A percentile compares a stretch with the other conserved stretches of the same genome.
These are phyloP conservation scores for Enteromius unitaeniatus DNA, from an alignment of 2,797 vertebrate genomes.

Conservation along the genomic window DNA sequence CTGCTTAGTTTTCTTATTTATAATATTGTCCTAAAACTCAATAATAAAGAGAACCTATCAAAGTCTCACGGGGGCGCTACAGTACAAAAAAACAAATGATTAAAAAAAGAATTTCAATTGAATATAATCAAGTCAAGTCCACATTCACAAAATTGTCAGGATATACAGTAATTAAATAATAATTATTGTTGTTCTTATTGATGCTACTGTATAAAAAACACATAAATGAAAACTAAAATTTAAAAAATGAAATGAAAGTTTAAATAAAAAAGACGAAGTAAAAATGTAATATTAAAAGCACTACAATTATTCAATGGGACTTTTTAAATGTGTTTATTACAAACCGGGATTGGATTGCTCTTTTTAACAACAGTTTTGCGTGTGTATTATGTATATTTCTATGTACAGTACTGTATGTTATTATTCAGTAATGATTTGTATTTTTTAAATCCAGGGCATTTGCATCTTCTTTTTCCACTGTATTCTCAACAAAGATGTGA, in stretches of 20 bases:
- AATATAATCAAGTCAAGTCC: not conserved
- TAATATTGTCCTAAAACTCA: no score
- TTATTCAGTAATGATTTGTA: not conserved
- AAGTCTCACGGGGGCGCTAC: no score
- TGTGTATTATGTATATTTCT: not conserved
- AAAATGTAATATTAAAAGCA: not conserved
- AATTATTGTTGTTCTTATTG: not conserved
- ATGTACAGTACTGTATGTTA: no score
- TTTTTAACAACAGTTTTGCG: not conserved
- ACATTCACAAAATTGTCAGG: not conserved
- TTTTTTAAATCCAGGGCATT: slow-evolving; percentile 75
- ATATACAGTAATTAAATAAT: not conserved
- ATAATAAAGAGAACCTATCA: no score
- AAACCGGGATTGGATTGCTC: not conserved
- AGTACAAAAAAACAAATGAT: not conserved
- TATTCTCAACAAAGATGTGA: slow-evolving; percentile 84
- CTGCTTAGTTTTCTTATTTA: no score
- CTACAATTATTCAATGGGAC: not conserved
- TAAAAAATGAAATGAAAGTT: not conserved
- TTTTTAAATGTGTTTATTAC: not conserved
- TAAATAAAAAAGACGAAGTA: not conserved
- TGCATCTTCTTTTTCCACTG: slow-evolving; percentile 88
- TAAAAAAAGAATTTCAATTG: no score
- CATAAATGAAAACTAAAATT: not conserved
- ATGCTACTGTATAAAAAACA: not conserved